Base-by-base conservation (phyloP, 2,797 vertebrate species). In the Fistularia tabacaria region DNA sequence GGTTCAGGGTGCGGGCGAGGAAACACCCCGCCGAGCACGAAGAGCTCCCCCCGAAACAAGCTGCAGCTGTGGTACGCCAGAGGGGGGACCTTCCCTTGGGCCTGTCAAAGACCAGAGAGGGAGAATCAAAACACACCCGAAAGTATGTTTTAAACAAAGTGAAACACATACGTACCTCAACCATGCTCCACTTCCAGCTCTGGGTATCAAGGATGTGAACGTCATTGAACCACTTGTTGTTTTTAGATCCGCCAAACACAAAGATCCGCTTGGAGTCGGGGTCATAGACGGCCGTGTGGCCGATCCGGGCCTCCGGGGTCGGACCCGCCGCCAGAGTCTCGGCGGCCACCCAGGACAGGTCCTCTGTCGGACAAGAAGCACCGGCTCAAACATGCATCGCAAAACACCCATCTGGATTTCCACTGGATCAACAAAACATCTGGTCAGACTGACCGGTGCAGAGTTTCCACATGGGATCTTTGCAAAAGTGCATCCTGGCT, bases 401-500 rank as follows among this genome's bases (percentile, higher is more conserved):
- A 38, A 40, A 40, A 40, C 39, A 8, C 25, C 25, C 25, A 5
- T 40, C 39, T 10, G 39, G 12, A 46, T n/a, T 4, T 1, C 14
- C 6, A 3, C 8, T 13, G n/a, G 9, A 14, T 8, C 7, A 46
- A 13, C 8, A 3, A 6, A 38, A 12, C n/a, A n/a, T n/a, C n/a
- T n/a, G n/a, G n/a, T n/a, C n/a, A n/a, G n/a, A n/a, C 8, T 66
- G 55, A 93, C 92, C 91, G 64, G 88, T 92, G 75, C 91, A 90
- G 41, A 93, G 85, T 76, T 93, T 94, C 92, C 92, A 94, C 83
- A 93, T 91, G n/a, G 92, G 90, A 38, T 94, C 92, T 73, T 92
- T 93, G 77, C 91, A 92, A 82, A 92, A 93, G 58, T 91, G 91
- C 89, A 88, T 90, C 72, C 77, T 82, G 59, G 87, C 75, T 46